Evolutionary conservation across 92 coral and sea anemone genomes (phyloP), one percentile per base, ranked within the genome.

Genomic region (Epizoanthus scotinus): DNA sequence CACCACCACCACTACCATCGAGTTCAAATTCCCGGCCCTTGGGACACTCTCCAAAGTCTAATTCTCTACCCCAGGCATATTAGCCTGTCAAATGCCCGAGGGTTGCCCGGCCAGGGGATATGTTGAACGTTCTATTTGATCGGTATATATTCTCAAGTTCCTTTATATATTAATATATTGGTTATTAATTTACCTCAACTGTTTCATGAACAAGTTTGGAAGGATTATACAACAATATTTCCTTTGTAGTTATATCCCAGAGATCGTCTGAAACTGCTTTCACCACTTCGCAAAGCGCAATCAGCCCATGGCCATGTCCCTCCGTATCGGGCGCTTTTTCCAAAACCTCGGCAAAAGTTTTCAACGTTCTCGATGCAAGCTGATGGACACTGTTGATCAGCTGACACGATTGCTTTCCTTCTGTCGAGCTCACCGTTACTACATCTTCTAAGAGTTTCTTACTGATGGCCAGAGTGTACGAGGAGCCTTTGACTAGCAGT

Each of bases 261-360:
- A 75, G 18, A 24, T 75, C 81, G 31, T 42, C 67, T 28, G 81
- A 75, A 20, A 75, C 67, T 15, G 81, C 52, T 14, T 21, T 58
- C 40, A 47, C 68, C 13, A 75, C 81, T 20, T 75, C 81, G 63
- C 68, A 75, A 40, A 75, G 81, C 17, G 67, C 81, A 40, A 58
- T 67, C 49, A 75, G 15, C 1, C 81, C 81, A 17, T 75, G 44
- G 12, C 55, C 56, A 36, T n/a, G n/a, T 75, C 81, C 31, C 25
- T 75, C 68, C 15, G 36, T 18, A 1, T 59, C 25, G 6, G 52
- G 52, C 15, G 17, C 52, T 47, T 75, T 73, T n/a, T 50, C 79
- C 58, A 75, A 38, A 15, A 21, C 25, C 8, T 75, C 66, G 1
- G 49, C 49, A 6, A 75, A 38, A 20, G 55, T 38, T 17, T 6